Evolutionary conservation across 2,113 vertebrate species (phyloP), one percentile per base, ranked within the genome.

Genomic region (Pygoscelis antarcticus): DNA sequence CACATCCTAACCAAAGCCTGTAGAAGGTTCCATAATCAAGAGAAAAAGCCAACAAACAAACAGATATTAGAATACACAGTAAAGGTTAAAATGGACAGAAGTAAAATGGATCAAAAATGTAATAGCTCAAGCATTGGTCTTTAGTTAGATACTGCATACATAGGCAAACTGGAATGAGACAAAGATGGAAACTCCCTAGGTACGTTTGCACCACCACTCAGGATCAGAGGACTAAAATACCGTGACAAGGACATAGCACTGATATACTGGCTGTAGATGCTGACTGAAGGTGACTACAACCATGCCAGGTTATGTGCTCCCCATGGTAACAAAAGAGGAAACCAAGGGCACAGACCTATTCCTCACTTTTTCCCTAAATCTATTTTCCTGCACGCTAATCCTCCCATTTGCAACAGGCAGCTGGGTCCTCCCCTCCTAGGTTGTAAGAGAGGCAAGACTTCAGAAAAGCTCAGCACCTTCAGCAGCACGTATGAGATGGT

Each of bases 401-500:
- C 30, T 90, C n/a, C 25, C 15, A 36, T 75, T 83, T 65, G 62
- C 46, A 92, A 82, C 10, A 87, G 34, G 26, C 40, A 93, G 38
- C 42, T 84, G 55, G 5, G 21, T 70, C 34, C 27, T 11, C 84
- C 8, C 7, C 5, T 61, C 32, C 44, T 40, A 38, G 5, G 3
- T 11, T 18, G 0, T 27, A 74, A 80, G 11, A 64, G 29, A 38
- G 58, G 9, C 20, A 60, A 77, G 84, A 38, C 22, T 86, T 69
- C 51, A 61, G 46, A 62, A 84, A 58, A 90, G 26, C 52, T 36
- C 40, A 70, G 40, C 42, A 79, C n/a, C 47, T 79, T 40, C 20
- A 78, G 42, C 46, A 90, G 42, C 14, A 15, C 0, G 0, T 16
- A 47, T 32, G 42, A 36, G 82, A 71, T 0, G 1, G 19, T 36